Evolutionary conservation across 2,888 invertebrate species (phyloP), one percentile per base, ranked within the genome.

Genomic region (Anorthoa munda): DNA sequence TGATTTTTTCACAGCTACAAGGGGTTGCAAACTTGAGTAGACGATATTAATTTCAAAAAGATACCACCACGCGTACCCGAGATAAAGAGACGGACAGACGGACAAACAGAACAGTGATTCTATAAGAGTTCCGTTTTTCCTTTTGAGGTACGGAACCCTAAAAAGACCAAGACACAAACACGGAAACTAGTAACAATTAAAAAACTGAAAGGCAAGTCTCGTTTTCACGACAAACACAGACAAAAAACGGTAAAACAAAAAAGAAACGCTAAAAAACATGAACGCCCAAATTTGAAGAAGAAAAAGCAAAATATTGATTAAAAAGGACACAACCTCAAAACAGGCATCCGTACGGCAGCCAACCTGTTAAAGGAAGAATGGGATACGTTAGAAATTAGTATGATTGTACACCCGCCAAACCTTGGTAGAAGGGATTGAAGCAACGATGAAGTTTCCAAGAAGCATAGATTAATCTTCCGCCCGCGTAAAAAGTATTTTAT

Each of bases 341-440:
- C 78, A 78, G 2, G 0, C 0, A 0, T 75, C 68, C 18, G 39
- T 7, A 1, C 64, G 76, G 77, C 81, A 78, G 15, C 60, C 76
- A 1, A 78, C 56, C 81, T 78, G 78, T 78, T 21, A 53, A 77
- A 59, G 18, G 51, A 66, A 1, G 46, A 68, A 53, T 18, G 39
- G 39, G 9, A n/a, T 0, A 23, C 4, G 12, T 55, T 66, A 68
- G 13, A 50, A 3, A 23, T 31, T 46, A 55, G 9, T 31, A 55
- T 31, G 18, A 26, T 39, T 39, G 11, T 31, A 31, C 31, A n/a
- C 18, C 18, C 60, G 7, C 46, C 18, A 4, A 13, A 13, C 12
- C 18, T 18, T 46, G 13, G 13, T 4, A n/a, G 4, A 51, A 61
- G 1, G 18, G 13, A 23, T 18, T n/a, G 18, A 23, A 48, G 18